phyloP scores from a whole-genome alignment of 2,113 vertebrate species.

The Saimiri boliviensis region DNA sequence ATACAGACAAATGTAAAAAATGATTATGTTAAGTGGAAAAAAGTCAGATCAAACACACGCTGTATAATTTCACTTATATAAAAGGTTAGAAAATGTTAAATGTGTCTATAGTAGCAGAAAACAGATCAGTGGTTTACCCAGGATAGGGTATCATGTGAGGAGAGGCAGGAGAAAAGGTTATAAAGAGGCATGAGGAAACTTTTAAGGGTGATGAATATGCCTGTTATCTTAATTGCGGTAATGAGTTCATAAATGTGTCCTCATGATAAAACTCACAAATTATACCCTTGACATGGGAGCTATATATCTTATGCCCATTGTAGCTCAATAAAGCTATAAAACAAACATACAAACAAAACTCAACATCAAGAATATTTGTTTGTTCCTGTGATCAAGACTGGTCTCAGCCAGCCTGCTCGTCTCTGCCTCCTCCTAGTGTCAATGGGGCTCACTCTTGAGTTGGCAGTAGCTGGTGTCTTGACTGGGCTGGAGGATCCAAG shows the following conservation, averaged over 20 bases:
- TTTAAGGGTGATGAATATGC: neutral
- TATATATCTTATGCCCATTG: neutral
- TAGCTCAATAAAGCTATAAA: neutral
- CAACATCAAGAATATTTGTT: neutral
- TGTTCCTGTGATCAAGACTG: neutral
- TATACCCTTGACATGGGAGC: neutral
- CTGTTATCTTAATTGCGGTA: neutral
- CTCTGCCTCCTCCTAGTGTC: neutral
- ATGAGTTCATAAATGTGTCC: neutral
- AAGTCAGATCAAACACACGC: accelerated
- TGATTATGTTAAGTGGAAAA: neutral
- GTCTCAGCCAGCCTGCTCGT: neutral
- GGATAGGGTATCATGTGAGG: neutral
- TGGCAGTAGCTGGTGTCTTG: neutral
- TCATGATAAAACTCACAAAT: neutral
- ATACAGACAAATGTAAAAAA: neutral
- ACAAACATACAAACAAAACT: neutral
- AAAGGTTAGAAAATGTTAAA: neutral
- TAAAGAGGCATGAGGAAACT: neutral
- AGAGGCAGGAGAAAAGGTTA: neutral
- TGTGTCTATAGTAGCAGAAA: neutral
- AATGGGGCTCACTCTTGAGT: neutral
- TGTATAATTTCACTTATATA: neutral
- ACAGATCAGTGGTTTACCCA: neutral
- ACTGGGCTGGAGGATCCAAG: neutral